These are phyloP conservation scores for Megalopta genalis DNA, from an alignment of 1,140 invertebrate species.

Conservation along the genomic window DNA sequence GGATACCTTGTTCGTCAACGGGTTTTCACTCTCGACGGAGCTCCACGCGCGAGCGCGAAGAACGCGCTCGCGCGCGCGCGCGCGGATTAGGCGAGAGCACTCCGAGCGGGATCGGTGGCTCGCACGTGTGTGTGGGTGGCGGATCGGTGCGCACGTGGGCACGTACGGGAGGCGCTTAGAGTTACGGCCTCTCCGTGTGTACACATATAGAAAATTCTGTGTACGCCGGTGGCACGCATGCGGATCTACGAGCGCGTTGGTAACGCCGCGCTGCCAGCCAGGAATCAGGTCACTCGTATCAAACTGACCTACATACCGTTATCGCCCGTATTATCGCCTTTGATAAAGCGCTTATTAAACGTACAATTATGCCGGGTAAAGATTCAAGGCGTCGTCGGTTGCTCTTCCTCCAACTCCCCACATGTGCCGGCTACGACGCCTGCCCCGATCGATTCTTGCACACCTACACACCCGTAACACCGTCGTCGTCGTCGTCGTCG, in stretches of 20 bases:
- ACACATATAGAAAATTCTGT: constrained; percentile 20
- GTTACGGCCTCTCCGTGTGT: constrained; percentile 26
- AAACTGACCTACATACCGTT: constrained; percentile 79
- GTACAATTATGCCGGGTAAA: constrained; percentile 68
- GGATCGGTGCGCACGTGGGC: neutral
- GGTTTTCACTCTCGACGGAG: neutral
- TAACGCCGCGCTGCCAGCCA: constrained; percentile 56
- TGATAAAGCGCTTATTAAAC: constrained; percentile 77
- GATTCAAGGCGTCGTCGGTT: constrained; percentile 56
- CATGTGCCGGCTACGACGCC: neutral
- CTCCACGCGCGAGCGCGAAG: too few relatives aligned
- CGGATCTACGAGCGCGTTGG: constrained; percentile 54
- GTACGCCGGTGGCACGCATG: constrained; percentile 51
- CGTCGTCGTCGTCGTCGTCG: too few relatives aligned
- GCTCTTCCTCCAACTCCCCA: constrained; percentile 20
- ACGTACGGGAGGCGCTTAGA: constrained; percentile 29
- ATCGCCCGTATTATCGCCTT: constrained; percentile 75
- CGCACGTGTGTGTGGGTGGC: constrained; percentile 4
- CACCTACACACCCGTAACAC: neutral
- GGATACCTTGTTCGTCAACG: neutral
- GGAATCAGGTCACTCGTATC: constrained; percentile 78
- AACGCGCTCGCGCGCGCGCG: neutral
- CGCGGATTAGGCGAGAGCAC: too few relatives aligned
- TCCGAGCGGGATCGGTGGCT: too few relatives aligned
- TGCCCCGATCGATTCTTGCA: neutral